phyloP scores from a whole-genome alignment of 1,140 invertebrate genomes.

The Radopholus similis region DNA sequence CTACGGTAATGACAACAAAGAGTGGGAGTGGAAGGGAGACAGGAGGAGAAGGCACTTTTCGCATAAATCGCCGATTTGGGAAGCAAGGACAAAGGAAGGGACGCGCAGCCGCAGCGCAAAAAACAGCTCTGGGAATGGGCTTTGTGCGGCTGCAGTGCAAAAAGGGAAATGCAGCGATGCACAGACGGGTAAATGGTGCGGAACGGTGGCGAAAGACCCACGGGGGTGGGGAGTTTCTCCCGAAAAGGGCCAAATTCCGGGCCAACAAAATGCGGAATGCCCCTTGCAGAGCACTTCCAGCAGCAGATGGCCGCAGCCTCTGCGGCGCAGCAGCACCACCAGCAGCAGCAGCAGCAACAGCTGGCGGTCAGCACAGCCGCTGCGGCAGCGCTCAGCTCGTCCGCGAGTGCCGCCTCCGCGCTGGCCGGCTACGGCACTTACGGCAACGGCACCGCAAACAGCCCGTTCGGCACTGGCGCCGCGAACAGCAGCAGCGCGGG shows the following conservation, averaged over 20 bases:
- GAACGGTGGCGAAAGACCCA: background rate
- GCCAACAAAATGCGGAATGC: background rate
- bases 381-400: slow-evolving; percentile 67
- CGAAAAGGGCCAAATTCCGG: background rate
- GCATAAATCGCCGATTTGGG: too few species aligned
- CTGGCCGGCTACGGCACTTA: slow-evolving; percentile 69
- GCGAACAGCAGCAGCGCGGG: slow-evolving; percentile 7
- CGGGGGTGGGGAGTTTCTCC: background rate
- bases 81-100: too few species aligned
- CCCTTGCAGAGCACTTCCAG: slow-evolving; percentile 33
- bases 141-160: too few species aligned
- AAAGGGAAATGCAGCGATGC: too few species aligned
- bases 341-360: slow-evolving; percentile 21
- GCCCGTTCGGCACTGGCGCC: background rate
- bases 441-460: slow-evolving; percentile 54
- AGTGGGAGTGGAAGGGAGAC: too few species aligned
- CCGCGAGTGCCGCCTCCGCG: slow-evolving; percentile 83
- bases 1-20: too few species aligned
- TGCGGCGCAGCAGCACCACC: slow-evolving; percentile 25
- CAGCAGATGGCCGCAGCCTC: slow-evolving; percentile 40
- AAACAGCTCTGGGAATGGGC: too few species aligned
- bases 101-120: too few species aligned
- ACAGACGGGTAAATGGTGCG: background rate
- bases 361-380: slow-evolving; percentile 47
- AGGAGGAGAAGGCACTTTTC: too few species aligned